Percentiles rank a stretch among this genome's conserved stretches.
Conservation (phyloP, 2,888 invertebrate genomes). For the Myathropa florea region DNA sequence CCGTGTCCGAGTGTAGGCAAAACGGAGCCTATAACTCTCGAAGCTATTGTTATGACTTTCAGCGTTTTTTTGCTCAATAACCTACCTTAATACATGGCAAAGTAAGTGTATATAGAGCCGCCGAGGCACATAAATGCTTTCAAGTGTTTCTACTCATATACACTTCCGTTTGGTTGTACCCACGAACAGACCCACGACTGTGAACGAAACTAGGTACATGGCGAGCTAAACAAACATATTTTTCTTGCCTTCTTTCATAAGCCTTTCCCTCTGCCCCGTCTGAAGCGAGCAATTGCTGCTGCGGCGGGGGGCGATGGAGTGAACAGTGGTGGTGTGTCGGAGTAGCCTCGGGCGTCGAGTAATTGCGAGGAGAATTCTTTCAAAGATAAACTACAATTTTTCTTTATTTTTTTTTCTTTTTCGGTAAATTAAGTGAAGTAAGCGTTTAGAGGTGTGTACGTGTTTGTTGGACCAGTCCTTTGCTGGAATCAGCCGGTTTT, state of each 20-base stretch:
- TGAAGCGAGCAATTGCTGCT: too few relatives aligned
- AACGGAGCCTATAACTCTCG: background rate
- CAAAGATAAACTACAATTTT: background rate
- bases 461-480: background rate
- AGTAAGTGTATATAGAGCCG: background rate
- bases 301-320: background rate
- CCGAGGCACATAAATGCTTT: background rate
- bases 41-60: background rate
- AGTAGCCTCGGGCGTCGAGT: background rate
- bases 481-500: background rate
- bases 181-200: background rate
- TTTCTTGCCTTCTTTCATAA: background rate
- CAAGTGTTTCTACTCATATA: background rate
- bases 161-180: background rate
- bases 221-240: background rate
- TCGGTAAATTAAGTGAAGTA: background rate
- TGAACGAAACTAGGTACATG: background rate
- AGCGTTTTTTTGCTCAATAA: constrained; percentile 1
- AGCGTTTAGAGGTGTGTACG: background rate
- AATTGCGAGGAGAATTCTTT: background rate
- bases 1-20: background rate
- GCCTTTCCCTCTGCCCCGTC: background rate
- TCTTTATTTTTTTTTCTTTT: background rate
- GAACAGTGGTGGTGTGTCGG: background rate
- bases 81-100: background rate